Conservation (phyloP, 92 coral and sea anemone genomes). For the Umimayanthus kanabou region DNA sequence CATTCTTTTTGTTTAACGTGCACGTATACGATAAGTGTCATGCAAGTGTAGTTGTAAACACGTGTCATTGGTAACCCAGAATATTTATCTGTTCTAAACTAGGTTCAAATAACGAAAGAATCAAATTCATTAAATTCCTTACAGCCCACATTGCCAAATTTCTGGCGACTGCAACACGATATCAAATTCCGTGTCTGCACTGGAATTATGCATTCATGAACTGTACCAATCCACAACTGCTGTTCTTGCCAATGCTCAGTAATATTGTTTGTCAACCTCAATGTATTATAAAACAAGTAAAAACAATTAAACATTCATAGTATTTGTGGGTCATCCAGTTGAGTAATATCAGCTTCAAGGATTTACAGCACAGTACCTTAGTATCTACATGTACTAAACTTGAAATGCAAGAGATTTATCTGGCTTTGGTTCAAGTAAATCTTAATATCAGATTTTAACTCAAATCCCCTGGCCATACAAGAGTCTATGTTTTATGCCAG, state of each 20-base stretch:
- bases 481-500: conserved; percentile 9
- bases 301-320: conserved; percentile 15
- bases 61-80: conserved; percentile 21
- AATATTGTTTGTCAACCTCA: conserved; percentile 7
- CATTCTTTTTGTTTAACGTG: conserved; percentile 18
- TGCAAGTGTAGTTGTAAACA: not conserved
- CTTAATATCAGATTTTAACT: conserved; percentile 8
- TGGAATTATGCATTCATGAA: not conserved
- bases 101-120: conserved; percentile 17
- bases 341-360: conserved; percentile 10
- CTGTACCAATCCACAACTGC: no score
- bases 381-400: conserved; percentile 14
- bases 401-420: conserved; percentile 2
- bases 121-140: conserved; percentile 25
- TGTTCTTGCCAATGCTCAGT: not conserved
- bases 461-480: conserved; percentile 12
- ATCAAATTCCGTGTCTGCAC: conserved; percentile 5
- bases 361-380: conserved; percentile 19
- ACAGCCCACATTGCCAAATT: conserved; percentile 5
- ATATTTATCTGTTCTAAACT: conserved; percentile 18
- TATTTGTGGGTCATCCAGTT: conserved; percentile 25
- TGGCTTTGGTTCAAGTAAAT: conserved; percentile 12
- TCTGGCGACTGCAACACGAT: conserved; percentile 16
- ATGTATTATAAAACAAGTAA: conserved; percentile 23
- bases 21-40: not conserved